phyloP scores from a whole-genome alignment of 2,888 invertebrate species.

The Noctuana brunneofusca region DNA sequence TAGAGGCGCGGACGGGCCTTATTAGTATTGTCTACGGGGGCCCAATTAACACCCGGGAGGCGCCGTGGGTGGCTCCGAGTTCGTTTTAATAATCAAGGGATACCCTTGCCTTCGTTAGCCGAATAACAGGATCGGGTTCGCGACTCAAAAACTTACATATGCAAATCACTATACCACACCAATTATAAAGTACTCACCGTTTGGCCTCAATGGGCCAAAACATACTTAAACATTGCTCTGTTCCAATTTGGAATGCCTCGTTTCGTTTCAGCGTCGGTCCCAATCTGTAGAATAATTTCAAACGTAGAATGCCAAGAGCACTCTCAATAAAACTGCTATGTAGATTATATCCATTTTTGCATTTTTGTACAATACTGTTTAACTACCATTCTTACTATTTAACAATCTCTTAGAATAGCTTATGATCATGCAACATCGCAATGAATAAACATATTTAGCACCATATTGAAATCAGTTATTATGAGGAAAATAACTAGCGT shows the following conservation, averaged over 20 bases:
- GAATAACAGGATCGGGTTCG: slow-evolving; percentile 74
- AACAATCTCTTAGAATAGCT: slow-evolving; percentile 1
- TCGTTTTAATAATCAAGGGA: slow-evolving; percentile 82
- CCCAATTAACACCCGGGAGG: slow-evolving; percentile 81
- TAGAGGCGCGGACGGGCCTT: slow-evolving; percentile 82
- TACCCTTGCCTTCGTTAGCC: slow-evolving; percentile 78
- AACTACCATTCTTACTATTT: background rate
- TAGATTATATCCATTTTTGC: background rate
- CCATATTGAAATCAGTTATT: slow-evolving; percentile 28
- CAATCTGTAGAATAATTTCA: background rate
- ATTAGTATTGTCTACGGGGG: slow-evolving; percentile 83
- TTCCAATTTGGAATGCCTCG: background rate
- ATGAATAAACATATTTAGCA: slow-evolving; percentile 24
- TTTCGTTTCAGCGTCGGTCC: background rate
- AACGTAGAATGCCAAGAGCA: background rate
- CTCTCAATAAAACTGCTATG: slow-evolving; percentile 1
- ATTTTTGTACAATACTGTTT: background rate
- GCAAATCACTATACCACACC: slow-evolving; percentile 30
- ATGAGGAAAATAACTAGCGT: slow-evolving; percentile 23
- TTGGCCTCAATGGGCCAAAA: background rate
- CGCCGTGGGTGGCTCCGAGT: slow-evolving; percentile 75
- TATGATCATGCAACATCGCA: slow-evolving; percentile 16
- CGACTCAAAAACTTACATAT: slow-evolving; percentile 41
- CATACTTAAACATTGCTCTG: background rate
- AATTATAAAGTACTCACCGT: slow-evolving; percentile 30